These are phyloP conservation scores for Pogonocichla stellata DNA, from an alignment of 2,113 vertebrate genomes.

Conservation along the genomic window DNA sequence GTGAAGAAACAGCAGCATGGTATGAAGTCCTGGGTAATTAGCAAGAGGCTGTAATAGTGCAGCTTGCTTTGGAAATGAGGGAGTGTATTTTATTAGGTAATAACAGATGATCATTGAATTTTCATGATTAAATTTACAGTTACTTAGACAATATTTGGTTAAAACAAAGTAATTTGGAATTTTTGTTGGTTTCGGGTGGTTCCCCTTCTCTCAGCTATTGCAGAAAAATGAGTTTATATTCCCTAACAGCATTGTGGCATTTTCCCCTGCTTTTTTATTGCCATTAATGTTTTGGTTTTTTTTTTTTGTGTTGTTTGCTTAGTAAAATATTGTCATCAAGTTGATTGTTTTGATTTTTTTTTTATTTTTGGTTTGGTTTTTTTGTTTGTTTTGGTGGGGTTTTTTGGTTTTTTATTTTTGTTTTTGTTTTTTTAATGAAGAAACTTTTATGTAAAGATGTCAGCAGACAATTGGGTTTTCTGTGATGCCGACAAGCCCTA, in stretches of 20 bases:
- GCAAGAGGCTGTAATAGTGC: not conserved
- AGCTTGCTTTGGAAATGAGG: not conserved
- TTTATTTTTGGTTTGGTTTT: too few relatives aligned
- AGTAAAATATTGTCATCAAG: not conserved
- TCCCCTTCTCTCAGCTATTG: not conserved
- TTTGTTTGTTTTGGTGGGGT: too few relatives aligned
- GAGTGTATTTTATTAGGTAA: not conserved
- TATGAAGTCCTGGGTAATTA: not conserved
- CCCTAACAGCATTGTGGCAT: fast-evolving
- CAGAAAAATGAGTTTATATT: not conserved
- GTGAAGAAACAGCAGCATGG: not conserved
- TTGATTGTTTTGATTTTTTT: not conserved
- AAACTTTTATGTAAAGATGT: not conserved
- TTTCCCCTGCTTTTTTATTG: not conserved
- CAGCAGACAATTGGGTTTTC: not conserved
- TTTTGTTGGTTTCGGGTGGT: not conserved
- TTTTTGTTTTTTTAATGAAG: not conserved
- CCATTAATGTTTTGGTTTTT: not conserved
- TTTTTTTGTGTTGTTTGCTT: not conserved
- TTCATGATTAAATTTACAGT: not conserved
- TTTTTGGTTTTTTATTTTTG: too few relatives aligned
- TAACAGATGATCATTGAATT: not conserved
- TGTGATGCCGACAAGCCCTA: not conserved
- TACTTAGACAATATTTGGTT: not conserved
- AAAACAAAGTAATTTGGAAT: not conserved